Conservation (phyloP, 2,888 invertebrate species). For the Glaucopsyche alexis region DNA sequence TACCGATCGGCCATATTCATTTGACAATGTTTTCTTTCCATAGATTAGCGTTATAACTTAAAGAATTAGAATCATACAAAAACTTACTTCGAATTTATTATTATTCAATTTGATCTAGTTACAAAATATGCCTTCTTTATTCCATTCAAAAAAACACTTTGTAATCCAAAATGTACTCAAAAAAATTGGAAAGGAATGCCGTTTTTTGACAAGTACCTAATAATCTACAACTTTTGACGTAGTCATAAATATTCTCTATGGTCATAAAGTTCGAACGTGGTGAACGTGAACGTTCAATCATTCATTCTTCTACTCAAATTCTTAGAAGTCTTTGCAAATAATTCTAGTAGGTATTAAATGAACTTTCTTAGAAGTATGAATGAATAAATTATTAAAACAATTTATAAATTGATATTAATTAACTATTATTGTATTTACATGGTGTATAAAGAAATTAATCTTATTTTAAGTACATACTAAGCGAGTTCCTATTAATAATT, state of each 20-base stretch:
- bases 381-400: background rate
- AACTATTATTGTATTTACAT: no score
- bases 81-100: background rate
- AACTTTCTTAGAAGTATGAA: background rate
- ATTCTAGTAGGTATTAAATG: no score
- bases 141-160: no score
- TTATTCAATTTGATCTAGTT: no score
- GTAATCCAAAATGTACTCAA: background rate
- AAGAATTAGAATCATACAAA: background rate
- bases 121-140: no score
- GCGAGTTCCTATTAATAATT: no score
- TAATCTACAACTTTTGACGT: background rate
- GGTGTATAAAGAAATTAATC: no score
- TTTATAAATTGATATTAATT: no score
- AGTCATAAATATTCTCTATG: background rate
- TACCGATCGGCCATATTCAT: constrained; percentile 38
- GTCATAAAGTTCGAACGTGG: background rate
- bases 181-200: background rate
- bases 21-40: background rate
- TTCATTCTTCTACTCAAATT: no score
- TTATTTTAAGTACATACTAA: no score
- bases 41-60: constrained; percentile 5
- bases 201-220: constrained; percentile 7
- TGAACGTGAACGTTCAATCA: no score
- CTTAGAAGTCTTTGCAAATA: no score